Base-by-base conservation (phyloP, 2,113 vertebrate genomes). In the Drymodes brunneopygia region DNA sequence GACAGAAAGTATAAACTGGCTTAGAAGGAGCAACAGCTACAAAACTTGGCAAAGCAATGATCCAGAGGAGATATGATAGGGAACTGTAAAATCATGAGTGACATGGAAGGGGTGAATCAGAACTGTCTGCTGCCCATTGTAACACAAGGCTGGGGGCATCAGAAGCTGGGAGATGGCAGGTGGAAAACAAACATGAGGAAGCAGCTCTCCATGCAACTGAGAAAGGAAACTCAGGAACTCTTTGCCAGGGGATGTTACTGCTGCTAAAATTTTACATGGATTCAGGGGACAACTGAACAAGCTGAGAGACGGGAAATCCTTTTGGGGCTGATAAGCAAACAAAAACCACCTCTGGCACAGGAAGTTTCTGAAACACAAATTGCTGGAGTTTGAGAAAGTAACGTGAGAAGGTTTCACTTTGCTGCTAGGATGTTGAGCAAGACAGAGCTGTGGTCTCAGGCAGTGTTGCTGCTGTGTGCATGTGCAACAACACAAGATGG, bases 151-250 rank as follows among this genome's bases (percentile, higher is more conserved):
- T 54, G 8, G 88, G 72, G 90, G 92, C 92, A 86, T 88, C 54
- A 66, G 56, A 73, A 94, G 90, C 86, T 90, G 75, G 86, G 95
- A 95, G 95, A 95, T 94, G 94, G 94, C 75, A 94, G 75, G 80
- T 90, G 94, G 79, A 81, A 77, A 96, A 92, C 45, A 95, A 93
- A 96, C 82, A 73, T 3, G 75, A 94, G 88, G 94, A 94, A 96
- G 92, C 75, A 83, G 81, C 88, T 93, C 79, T 92, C 75, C 79
- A 88, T 6, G 1, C 67, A 94, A 61, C 62, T 44, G 67, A 93
- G 92, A 94, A 73, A 94, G 96, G 95, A 96, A 96, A 93, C 72
- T 83, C 24, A 3, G 94, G 82, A 92, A 67, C 61, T 84, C 77
- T 91, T 89, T 1, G 9, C 84, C 82, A 78, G 51, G 82, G 92